Percentiles rank a stretch among this genome's conserved stretches.
These are phyloP conservation scores for Achlya flavicornis DNA, from an alignment of 2,888 invertebrate species.

Conservation along the genomic window DNA sequence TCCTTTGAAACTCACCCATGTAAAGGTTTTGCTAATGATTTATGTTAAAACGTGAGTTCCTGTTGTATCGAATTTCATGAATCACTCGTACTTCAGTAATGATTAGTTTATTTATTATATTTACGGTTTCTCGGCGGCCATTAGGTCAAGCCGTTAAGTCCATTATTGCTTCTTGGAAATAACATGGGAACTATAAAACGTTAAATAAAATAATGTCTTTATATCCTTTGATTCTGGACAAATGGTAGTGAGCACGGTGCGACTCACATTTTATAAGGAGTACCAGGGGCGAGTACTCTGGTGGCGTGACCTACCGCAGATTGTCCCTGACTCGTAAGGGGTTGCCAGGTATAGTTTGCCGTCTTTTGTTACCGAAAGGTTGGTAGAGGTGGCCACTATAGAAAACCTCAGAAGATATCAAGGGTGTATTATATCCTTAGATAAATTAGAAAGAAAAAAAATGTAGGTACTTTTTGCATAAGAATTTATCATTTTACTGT, in stretches of 20 bases:
- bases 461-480: neutral
- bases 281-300: too few species aligned
- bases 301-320: too few species aligned
- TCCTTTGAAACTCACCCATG: constrained; percentile 19
- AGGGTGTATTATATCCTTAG: neutral
- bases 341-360: too few species aligned
- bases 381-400: too few species aligned
- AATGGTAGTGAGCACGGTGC: too few species aligned
- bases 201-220: neutral
- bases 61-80: neutral
- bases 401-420: too few species aligned
- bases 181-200: neutral
- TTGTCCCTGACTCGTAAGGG: too few species aligned
- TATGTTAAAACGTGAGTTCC: constrained; percentile 5
- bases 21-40: constrained; percentile 8
- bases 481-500: too few species aligned
- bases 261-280: too few species aligned
- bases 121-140: neutral
- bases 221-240: neutral
- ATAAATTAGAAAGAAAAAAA: neutral
- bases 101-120: neutral
- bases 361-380: too few species aligned
- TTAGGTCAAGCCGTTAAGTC: neutral
- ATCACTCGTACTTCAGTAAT: neutral
- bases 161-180: constrained; percentile 1